phyloP scores from a whole-genome alignment of 2,888 invertebrate species.

The Thera britannica region DNA sequence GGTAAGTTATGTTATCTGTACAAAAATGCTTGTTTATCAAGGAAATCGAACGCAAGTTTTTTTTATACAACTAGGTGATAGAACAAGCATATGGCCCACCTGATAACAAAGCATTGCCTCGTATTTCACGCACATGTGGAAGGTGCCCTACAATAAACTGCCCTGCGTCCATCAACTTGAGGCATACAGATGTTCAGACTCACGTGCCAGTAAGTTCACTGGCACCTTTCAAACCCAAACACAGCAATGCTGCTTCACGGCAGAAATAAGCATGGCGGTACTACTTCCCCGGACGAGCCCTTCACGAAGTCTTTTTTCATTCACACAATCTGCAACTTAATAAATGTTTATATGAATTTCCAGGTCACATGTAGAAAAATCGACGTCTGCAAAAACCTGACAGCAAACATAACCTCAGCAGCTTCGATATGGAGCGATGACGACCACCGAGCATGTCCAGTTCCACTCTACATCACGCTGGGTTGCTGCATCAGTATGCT shows the following conservation, averaged over 20 bases:
- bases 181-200: no score
- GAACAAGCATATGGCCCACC: no score
- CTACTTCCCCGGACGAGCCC: no score
- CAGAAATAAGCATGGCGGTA: no score
- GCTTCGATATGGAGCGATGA: constrained; percentile 73
- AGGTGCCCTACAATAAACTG: no score
- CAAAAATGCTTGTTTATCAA: background rate
- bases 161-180: no score
- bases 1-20: constrained; percentile 85
- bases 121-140: no score
- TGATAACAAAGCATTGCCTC: no score
- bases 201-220: no score
- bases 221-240: no score
- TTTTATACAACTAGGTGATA: no score
- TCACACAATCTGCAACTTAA: background rate
- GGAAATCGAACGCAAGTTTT: background rate
- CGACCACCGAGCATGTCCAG: constrained; percentile 91
- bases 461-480: constrained; percentile 94
- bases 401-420: constrained; percentile 76
- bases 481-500: constrained; percentile 94
- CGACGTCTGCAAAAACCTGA: constrained; percentile 71
- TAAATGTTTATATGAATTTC: constrained; percentile 32
- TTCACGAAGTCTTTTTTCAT: background rate
- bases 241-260: no score
- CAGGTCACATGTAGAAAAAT: constrained; percentile 78